A percentile compares a stretch with the other conserved stretches of the same genome.
These are phyloP conservation scores for Mellilla xanthometata DNA, from an alignment of 2,888 invertebrate species.

Conservation along the genomic window DNA sequence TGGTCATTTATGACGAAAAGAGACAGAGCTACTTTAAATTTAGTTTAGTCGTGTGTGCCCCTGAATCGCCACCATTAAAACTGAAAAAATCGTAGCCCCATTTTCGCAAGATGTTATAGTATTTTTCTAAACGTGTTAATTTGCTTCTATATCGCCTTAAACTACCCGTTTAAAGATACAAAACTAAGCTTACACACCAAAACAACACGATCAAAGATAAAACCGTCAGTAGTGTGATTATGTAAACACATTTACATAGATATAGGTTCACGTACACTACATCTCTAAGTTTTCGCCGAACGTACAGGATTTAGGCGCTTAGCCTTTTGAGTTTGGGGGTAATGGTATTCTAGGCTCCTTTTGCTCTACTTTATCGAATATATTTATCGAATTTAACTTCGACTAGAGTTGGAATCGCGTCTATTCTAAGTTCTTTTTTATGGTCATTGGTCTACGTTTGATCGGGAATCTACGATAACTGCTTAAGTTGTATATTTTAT, in stretches of 20 bases:
- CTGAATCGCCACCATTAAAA: too few species aligned
- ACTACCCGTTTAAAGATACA: too few species aligned
- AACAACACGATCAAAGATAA: slow-evolving; percentile 1
- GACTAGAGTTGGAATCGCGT: neutral
- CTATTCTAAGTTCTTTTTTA: neutral
- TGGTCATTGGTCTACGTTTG: too few species aligned
- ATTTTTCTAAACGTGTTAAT: too few species aligned
- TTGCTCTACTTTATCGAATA: neutral
- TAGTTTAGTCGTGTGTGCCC: too few species aligned
- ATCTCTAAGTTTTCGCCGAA: neutral
- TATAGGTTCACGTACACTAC: slow-evolving; percentile 1
- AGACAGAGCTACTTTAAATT: too few species aligned
- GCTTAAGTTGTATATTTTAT: too few species aligned
- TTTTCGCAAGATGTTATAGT: too few species aligned
- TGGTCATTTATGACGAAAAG: too few species aligned
- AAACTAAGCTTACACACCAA: neutral
- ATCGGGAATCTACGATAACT: too few species aligned
- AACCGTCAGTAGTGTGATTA: neutral
- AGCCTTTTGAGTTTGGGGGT: neutral
- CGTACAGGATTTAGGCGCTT: slow-evolving; percentile 1
- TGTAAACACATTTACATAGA: slow-evolving; percentile 6
- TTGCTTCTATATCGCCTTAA: too few species aligned
- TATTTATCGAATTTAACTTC: neutral
- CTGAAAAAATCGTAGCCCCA: too few species aligned
- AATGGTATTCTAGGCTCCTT: slow-evolving; percentile 6